Base-by-base conservation (phyloP, 1,140 invertebrate species). In the Popillia japonica region DNA sequence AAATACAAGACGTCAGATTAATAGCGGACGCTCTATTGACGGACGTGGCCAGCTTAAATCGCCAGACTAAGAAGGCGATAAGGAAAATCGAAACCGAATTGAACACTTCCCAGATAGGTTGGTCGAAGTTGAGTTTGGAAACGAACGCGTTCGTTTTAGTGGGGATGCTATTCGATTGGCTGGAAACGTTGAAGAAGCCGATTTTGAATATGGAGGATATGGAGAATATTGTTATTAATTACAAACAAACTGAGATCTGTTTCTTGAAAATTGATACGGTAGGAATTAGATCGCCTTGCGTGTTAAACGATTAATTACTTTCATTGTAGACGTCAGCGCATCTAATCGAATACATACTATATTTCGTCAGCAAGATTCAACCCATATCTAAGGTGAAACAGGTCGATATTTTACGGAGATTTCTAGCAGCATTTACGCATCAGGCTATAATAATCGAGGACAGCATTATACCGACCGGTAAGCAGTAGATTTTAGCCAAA, bases 311-410 rank as follows among this genome's bases (percentile, higher is more conserved):
- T n/a, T n/a, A n/a, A n/a, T n/a, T n/a, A n/a, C n/a, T n/a, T 48
- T 42, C 17, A 11, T 88, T 89, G 42, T 86, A 93, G 88, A 91
- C 89, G 75, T 89, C 90, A 55, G 89, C 90, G 59, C 92, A 91
- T 79, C 88, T 94, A 2, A 80, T 94, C 14, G 94, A 95, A 84
- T 95, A 95, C 84, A 83, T 95, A n/a, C 86, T 94, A 6, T 88
- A 91, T 55, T 93, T 95, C 83, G 82, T 94, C 10, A 90, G 89
- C 11, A 90, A 93, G 78, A 86, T 95, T 10, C 88, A 91, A 55
- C 92, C 92, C 0, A 87, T 92, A 76, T 88, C 87, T 0, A 85
- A 89, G 6, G 89, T 89, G 68, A 61, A 73, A 75, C 55, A 90
- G 87, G 72, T 90, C 89, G 80, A 89, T 89, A 44, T 88, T 89